phyloP scores from a whole-genome alignment of 2,888 invertebrate species.

The Ophion slaviceki region DNA sequence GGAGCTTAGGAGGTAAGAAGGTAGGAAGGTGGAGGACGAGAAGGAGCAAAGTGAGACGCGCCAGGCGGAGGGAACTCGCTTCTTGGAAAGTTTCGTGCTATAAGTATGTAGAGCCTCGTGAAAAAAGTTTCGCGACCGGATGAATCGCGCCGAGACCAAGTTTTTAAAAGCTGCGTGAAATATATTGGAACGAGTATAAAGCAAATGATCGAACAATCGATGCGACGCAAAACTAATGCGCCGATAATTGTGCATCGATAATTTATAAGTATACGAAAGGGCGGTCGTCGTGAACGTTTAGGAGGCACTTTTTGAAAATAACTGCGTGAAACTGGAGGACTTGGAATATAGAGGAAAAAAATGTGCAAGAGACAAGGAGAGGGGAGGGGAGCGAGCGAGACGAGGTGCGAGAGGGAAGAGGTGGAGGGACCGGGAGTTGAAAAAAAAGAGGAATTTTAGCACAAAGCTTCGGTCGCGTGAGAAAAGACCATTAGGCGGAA shows the following conservation, averaged over 20 bases:
- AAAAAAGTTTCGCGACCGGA: conserved; percentile 28
- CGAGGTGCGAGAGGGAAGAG: neutral
- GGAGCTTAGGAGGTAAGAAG: conserved; percentile 22
- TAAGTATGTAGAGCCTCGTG: neutral
- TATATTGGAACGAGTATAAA: conserved; percentile 21
- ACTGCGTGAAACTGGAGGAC: conserved; percentile 8
- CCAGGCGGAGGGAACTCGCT: conserved; percentile 37
- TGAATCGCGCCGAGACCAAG: conserved; percentile 1
- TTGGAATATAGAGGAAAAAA: conserved; percentile 28
- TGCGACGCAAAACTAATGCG: too few relatives aligned
- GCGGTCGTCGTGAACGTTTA: neutral
- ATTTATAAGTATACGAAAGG: neutral
- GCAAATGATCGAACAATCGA: conserved; percentile 8
- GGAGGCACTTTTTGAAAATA: neutral
- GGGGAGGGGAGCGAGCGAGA: conserved; percentile 4
- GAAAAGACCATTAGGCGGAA: conserved; percentile 58
- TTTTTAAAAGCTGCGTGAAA: conserved; percentile 14
- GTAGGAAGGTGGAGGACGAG: conserved; percentile 34
- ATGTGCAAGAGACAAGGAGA: conserved; percentile 19
- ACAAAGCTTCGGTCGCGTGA: conserved; percentile 64
- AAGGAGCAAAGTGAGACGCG: conserved; percentile 32
- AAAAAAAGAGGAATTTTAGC: conserved; percentile 58
- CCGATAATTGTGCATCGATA: neutral
- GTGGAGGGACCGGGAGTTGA: conserved; percentile 8
- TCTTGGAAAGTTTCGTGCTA: conserved; percentile 52